Base-by-base conservation (phyloP, 1,140 invertebrate genomes). In the Daktulosphaira vitifoliae region DNA sequence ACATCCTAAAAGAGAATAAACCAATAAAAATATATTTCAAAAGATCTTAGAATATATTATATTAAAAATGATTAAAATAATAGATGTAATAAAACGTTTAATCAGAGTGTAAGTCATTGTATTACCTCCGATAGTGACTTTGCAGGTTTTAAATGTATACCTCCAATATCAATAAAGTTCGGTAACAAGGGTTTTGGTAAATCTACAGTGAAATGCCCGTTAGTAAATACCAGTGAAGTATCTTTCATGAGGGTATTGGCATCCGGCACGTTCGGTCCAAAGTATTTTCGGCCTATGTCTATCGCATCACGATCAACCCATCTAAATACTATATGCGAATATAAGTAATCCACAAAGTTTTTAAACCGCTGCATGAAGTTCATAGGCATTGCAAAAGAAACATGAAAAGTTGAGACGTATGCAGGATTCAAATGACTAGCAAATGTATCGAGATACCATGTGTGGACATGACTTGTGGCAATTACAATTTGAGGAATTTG, bases 161-260 rank as follows among this genome's bases (percentile, higher is more conserved):
- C 85, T n/a, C 82, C 84, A 23, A 87, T 73, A 75, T 87, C 82
- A 11, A 85, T 79, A 2, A 85, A 75, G 65, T 80, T 80, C 0
- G 84, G 81, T 0, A 81, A 76, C 44, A 81, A 71, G 7, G 84
- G 77, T 62, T 76, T 77, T 0, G 81, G 78, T 8, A 79, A 77
- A 54, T 78, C 81, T 2, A 84, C 70, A 11, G 78, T 76, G 68
- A 80, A 81, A 73, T 87, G 81, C 1, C 80, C 79, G 72, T 87
- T 86, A 0, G 83, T 73, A 13, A 88, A 75, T 5, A 85, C 69
- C 1, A 86, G 68, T 1, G 85, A 68, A 68, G 81, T 78, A 67
- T 82, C 81, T 48, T 77, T 76, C 7, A 77, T 79, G 50, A 84
- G 72, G 6, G 76, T 74, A 1, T 78, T 75, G 16, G 84, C 72